phyloP scores from a whole-genome alignment of 1,140 invertebrate species.

The Plectrocnemia conspersa region DNA sequence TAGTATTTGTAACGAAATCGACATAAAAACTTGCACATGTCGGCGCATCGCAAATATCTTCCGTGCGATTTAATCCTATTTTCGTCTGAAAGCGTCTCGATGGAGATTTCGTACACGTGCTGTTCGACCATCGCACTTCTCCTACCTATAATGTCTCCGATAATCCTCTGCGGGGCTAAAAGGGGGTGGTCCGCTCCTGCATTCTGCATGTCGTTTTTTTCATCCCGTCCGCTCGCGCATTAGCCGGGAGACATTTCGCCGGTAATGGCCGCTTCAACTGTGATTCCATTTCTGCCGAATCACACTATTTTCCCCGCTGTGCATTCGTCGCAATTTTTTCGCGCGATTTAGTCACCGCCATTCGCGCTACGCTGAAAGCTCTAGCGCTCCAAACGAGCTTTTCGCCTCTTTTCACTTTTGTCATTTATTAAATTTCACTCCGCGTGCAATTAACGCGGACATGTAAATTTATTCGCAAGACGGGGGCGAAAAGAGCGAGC shows the following conservation, averaged over 20 bases:
- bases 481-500: too few species aligned
- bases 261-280: constrained; percentile 5
- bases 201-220: constrained; percentile 8
- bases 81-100: too few species aligned
- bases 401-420: neutral
- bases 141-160: too few species aligned
- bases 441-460: too few species aligned
- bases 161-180: neutral
- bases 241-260: constrained; percentile 1
- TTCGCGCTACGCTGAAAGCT: constrained; percentile 7
- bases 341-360: constrained; percentile 12
- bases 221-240: neutral
- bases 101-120: too few species aligned
- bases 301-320: neutral
- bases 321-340: constrained; percentile 11
- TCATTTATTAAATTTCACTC: too few species aligned
- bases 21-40: too few species aligned
- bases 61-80: too few species aligned
- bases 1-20: too few species aligned
- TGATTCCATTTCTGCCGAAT: constrained; percentile 2
- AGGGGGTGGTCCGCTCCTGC: neutral
- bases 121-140: too few species aligned
- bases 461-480: too few species aligned
- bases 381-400: constrained; percentile 5
- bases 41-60: too few species aligned